Evolutionary conservation across 2,888 invertebrate species (phyloP).

Genomic region (Pachymerium ferrugineum): DNA sequence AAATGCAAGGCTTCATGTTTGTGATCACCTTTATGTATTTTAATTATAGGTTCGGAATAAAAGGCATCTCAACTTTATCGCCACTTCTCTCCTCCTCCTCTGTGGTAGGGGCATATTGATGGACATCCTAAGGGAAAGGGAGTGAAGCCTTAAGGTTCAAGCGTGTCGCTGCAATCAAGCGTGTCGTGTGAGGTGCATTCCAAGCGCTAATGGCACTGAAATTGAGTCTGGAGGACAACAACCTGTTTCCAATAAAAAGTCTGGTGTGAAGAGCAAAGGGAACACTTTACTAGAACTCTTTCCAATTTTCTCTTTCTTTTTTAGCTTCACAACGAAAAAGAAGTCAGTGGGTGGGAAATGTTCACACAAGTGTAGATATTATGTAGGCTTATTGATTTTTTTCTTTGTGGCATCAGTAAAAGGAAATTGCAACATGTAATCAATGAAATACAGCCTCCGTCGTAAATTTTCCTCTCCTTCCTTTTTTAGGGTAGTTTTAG

Average conservation of each 20-base stretch:
- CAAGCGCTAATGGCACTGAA: conserved; percentile 25
- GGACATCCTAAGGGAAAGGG: conserved; percentile 14
- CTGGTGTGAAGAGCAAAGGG: conserved; percentile 23
- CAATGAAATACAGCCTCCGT: conserved; percentile 11
- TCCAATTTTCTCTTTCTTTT: conserved; percentile 1
- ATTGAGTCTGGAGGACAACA: conserved; percentile 27
- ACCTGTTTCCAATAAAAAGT: conserved; percentile 27
- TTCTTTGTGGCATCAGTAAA: conserved; percentile 3
- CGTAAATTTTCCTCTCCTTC: not conserved
- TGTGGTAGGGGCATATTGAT: conserved; percentile 16
- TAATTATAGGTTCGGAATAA: not conserved
- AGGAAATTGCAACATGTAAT: conserved; percentile 27
- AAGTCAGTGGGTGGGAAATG: conserved; percentile 21
- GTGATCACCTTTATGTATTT: not conserved
- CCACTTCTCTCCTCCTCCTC: not conserved
- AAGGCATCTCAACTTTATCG: not conserved
- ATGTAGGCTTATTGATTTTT: conserved; percentile 27
- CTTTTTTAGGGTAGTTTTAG: conserved; percentile 5
- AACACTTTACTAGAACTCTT: conserved; percentile 24
- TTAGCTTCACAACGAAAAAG: not conserved
- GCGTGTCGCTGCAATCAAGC: conserved; percentile 27
- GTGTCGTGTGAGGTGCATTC: conserved; percentile 27
- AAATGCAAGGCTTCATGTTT: too few species aligned
- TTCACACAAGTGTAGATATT: conserved; percentile 23
- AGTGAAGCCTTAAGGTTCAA: conserved; percentile 25